A percentile compares a stretch with the other conserved stretches of the same genome.
phyloP scores from a whole-genome alignment of 2,113 vertebrate genomes.

The Dicaeum eximium region DNA sequence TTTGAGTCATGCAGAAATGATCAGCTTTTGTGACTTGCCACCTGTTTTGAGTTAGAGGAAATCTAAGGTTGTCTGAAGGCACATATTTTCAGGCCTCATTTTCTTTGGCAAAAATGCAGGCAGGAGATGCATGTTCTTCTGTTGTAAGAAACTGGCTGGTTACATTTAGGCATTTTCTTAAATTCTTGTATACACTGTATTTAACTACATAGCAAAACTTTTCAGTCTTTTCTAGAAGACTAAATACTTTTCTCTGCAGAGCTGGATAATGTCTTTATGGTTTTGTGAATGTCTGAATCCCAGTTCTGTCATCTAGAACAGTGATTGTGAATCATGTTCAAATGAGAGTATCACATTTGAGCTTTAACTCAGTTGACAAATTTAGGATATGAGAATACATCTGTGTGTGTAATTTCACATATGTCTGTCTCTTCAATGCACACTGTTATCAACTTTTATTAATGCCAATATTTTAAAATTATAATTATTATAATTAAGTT shows the following conservation, averaged over 20 bases:
- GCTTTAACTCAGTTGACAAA: neutral
- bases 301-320: neutral
- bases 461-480: neutral
- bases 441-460: neutral
- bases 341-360: neutral
- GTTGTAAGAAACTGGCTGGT: neutral
- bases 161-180: neutral
- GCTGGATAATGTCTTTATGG: neutral
- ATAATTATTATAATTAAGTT: neutral
- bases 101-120: neutral
- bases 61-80: neutral
- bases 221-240: neutral
- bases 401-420: neutral
- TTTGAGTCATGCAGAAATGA: neutral
- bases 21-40: neutral
- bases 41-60: slow-evolving; percentile 27
- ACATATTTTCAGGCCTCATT: neutral
- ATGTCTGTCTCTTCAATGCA: neutral
- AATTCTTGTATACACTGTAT: neutral
- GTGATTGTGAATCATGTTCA: neutral
- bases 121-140: neutral
- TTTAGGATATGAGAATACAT: neutral
- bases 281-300: neutral
- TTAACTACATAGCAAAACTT: neutral
- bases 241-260: neutral